Evolutionary conservation across 2,888 invertebrate species (phyloP).

Genomic region (Phorcus lineatus): DNA sequence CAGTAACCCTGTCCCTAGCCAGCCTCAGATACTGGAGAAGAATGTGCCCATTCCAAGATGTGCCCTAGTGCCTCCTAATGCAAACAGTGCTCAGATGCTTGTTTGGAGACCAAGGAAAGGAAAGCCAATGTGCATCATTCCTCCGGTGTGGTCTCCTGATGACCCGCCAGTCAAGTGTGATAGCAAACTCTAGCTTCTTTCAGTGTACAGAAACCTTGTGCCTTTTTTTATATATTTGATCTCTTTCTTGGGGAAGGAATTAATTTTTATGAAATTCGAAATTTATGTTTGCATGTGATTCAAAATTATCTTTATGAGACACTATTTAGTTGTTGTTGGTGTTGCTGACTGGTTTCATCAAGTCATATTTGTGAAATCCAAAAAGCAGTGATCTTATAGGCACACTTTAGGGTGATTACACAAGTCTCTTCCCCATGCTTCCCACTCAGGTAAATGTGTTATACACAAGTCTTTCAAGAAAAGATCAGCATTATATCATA

Average conservation of each 20-base stretch:
- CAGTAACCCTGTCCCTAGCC: slow-evolving; percentile 63
- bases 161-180: slow-evolving; percentile 44
- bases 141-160: slow-evolving; percentile 65
- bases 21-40: slow-evolving; percentile 64
- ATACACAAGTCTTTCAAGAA: too few relatives aligned
- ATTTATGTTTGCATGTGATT: too few relatives aligned
- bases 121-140: slow-evolving; percentile 69
- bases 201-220: neutral
- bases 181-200: slow-evolving; percentile 57
- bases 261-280: neutral
- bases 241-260: neutral
- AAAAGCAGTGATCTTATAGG: neutral
- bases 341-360: neutral
- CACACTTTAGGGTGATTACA: too few relatives aligned
- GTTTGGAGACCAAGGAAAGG: slow-evolving; percentile 72
- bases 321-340: neutral
- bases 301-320: neutral
- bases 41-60: slow-evolving; percentile 69
- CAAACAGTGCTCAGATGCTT: slow-evolving; percentile 74
- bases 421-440: too few relatives aligned
- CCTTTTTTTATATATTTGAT: neutral
- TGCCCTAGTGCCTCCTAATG: slow-evolving; percentile 72
- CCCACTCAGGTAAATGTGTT: too few relatives aligned
- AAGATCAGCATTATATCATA: too few relatives aligned
- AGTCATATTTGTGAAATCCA: neutral